phyloP scores from a whole-genome alignment of 2,797 vertebrate genomes.

The Champsocephalus esox region DNA sequence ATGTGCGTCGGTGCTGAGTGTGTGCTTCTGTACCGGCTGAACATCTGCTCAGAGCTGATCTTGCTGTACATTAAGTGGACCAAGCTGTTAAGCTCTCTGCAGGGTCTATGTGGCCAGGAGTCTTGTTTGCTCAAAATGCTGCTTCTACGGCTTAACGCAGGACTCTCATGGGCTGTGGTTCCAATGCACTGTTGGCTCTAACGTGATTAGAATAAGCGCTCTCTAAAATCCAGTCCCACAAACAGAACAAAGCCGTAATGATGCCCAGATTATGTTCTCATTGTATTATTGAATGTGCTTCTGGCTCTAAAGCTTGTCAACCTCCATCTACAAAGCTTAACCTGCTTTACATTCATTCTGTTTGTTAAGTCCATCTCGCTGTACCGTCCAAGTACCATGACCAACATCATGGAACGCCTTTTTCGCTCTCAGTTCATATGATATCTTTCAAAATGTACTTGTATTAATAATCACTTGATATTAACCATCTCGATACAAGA shows the following conservation, averaged over 20 bases:
- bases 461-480: too few species aligned
- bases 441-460: too few species aligned
- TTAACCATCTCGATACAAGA: too few species aligned
- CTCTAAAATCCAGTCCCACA: neutral
- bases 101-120: neutral
- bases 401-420: neutral
- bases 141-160: constrained; percentile 16
- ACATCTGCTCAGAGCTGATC: constrained; percentile 64
- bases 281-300: constrained; percentile 31
- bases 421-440: too few species aligned
- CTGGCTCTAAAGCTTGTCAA: constrained; percentile 2
- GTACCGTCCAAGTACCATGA: constrained; percentile 4
- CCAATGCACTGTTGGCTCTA: constrained; percentile 27
- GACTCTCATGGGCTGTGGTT: constrained; percentile 31
- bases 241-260: constrained; percentile 11
- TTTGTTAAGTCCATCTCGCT: constrained; percentile 10
- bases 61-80: constrained; percentile 55
- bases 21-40: constrained; percentile 31
- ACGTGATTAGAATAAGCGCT: constrained; percentile 31
- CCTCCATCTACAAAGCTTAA: constrained; percentile 36
- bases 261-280: constrained; percentile 37
- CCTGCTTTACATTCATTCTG: neutral
- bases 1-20: constrained; percentile 51
- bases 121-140: constrained; percentile 7
- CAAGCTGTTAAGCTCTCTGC: constrained; percentile 25